Conservation (phyloP, 1,140 invertebrate genomes). For the Panagrolaimus sp. region DNA sequence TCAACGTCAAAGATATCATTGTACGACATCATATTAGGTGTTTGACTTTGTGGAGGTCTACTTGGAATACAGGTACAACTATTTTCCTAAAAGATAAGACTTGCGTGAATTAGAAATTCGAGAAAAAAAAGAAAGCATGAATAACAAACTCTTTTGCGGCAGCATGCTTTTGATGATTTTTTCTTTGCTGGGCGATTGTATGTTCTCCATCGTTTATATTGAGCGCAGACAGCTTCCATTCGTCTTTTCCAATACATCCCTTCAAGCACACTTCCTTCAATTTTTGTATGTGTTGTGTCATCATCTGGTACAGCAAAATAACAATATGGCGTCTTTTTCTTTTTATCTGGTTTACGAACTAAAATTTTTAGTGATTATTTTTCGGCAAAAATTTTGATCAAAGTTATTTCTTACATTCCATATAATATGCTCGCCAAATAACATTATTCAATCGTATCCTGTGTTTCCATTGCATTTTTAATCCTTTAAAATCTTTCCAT, state of each 20-base stretch:
- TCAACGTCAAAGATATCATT: constrained; percentile 40
- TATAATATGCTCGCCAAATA: constrained; percentile 99
- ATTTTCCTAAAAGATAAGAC: constrained; percentile 17
- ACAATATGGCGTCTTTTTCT: constrained; percentile 49
- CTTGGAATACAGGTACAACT: constrained; percentile 7
- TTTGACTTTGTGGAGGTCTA: constrained; percentile 48
- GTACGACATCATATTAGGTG: constrained; percentile 45
- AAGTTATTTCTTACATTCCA: constrained; percentile 80
- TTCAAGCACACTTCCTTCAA: constrained; percentile 76
- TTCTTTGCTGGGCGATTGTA: constrained; percentile 31
- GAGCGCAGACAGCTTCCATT: constrained; percentile 87
- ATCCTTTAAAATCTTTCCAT: constrained; percentile 98
- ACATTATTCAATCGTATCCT: constrained; percentile 98
- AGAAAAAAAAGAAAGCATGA: neutral
- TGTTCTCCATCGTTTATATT: constrained; percentile 97
- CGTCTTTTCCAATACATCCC: constrained; percentile 98
- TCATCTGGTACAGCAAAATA: constrained; percentile 59
- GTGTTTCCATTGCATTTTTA: constrained; percentile 90
- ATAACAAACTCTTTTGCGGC: constrained; percentile 46
- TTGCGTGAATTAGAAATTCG: constrained; percentile 30
- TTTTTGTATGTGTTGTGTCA: constrained; percentile 57
- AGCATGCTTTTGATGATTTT: constrained; percentile 33
- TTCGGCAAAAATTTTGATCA: constrained; percentile 6
- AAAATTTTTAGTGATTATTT: constrained; percentile 18
- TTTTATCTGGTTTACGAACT: constrained; percentile 50